Evolutionary conservation across 2,797 vertebrate species (phyloP), one percentile per base, ranked within the genome.

Genomic region (Ibycter americanus): DNA sequence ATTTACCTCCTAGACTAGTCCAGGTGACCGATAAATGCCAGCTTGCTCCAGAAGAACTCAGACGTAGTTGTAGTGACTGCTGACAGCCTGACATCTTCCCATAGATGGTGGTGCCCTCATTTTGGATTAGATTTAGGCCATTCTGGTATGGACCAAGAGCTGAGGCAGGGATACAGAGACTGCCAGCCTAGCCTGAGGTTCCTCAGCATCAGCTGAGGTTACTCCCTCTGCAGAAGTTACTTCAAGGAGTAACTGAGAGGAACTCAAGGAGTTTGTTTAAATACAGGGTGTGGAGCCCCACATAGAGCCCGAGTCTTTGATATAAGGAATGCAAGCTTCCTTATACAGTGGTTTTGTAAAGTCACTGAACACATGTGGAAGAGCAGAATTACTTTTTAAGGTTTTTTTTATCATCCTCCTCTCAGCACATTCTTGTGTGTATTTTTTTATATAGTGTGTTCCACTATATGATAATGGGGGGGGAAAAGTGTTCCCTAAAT

Each of bases 401-500:
- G 11, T 70, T 68, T 68, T 78, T 87, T 52, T 47, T 82, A 42
- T 72, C 94, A 56, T 46, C 70, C n/a, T 49, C 32, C 22, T 66
- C 54, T 89, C 51, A 51, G 81, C 77, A 87, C 29, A 36, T 93
- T 87, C n/a, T 56, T 76, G 74, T 55, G 40, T 61, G 12, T 90
- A 31, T 63, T 95, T 86, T 86, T 76, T 91, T 66, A 55, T 92
- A 72, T 91, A 56, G 34, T 82, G 36, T 36, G 54, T 18, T 80
- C 40, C 32, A 8, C 29, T 85, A 11, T 62, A 15, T 61, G 56
- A 66, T 63, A 71, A 32, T 16, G 15, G 31, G 71, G 95, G 16
- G 25, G 67, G 95, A 93, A 89, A 79, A 61, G 59, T 92, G 55
- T 80, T 94, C 83, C 78, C 96, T 78, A 82, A 82, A 85, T 86